Evolutionary conservation across 2,888 invertebrate genomes (phyloP), one percentile per base, ranked within the genome.

Genomic region (Eupithecia insigniata): DNA sequence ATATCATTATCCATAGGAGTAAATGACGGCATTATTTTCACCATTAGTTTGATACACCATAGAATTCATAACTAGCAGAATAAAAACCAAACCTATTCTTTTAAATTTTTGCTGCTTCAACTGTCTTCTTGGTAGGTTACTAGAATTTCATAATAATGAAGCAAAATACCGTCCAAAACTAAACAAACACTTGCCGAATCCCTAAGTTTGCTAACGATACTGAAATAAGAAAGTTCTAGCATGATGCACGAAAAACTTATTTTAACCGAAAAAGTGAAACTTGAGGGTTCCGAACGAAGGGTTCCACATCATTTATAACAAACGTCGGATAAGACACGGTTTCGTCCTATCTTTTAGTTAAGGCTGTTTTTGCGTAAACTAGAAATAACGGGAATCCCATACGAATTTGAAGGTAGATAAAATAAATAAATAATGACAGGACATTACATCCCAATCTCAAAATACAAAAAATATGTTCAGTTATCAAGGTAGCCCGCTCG

Each of bases 251-350:
- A 83, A 86, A 83, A 86, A 85, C 82, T 81, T 81, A 81, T 64
- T 85, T 80, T 79, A 82, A 83, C 81, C 83, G 82, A 85, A 83
- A 85, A 82, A 82, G 80, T 79, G 82, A 83, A 88, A 88, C 87
- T 86, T 85, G 85, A 86, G 58, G n/a, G 22, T 46, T 30, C 66
- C 60, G 26, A 43, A 62, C 66, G 66, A 61, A 72, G 89, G 90
- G 87, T 86, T 85, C 82, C 80, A 66, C 77, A 90, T 91, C 90
- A 91, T 91, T 91, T 90, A 90, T 91, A 84, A 89, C 87, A 79
- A 80, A 77, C 80, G 90, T 90, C 87, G 88, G 86, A 85, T 86
- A 87, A 89, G 88, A 73, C 66, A 82, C 84, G 84, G 84, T 86
- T 86, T 85, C 84, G 85, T 86, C 85, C 85, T 83, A 83, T 82